Evolutionary conservation across 1,140 invertebrate genomes (phyloP).

Genomic region (Dendroctonus ponderosae): DNA sequence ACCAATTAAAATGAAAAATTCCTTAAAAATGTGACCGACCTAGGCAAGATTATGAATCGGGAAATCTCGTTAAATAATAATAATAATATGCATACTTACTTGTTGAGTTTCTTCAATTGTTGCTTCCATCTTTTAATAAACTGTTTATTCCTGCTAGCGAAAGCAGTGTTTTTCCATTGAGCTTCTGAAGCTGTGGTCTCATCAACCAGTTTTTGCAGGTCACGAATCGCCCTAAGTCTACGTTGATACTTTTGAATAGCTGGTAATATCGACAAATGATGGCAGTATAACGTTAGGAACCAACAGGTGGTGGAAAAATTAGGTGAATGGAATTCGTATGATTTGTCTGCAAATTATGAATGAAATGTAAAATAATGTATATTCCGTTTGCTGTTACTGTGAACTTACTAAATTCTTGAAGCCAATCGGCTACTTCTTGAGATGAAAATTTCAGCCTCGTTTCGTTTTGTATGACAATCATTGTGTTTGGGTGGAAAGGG

Average conservation of each 20-base stretch:
- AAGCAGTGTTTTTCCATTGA: slow-evolving; percentile 78
- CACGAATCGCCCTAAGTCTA: slow-evolving; percentile 76
- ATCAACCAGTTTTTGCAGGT: slow-evolving; percentile 88
- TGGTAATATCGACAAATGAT: slow-evolving; percentile 87
- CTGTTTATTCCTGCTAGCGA: slow-evolving; percentile 78
- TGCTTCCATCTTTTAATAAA: slow-evolving; percentile 84
- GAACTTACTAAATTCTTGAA: slow-evolving; percentile 47
- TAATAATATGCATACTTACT: slow-evolving; percentile 48
- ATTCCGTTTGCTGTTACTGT: neutral
- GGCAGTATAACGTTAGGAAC: slow-evolving; percentile 91
- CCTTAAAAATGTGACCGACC: too few species aligned
- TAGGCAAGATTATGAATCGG: too few species aligned
- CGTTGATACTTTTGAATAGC: slow-evolving; percentile 85
- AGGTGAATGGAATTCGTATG: slow-evolving; percentile 67
- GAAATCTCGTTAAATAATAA: slow-evolving; percentile 1
- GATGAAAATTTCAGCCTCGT: slow-evolving; percentile 80
- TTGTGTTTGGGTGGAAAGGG: slow-evolving; percentile 78
- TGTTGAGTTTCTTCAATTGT: slow-evolving; percentile 68
- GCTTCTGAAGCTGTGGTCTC: slow-evolving; percentile 79
- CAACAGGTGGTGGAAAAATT: slow-evolving; percentile 97
- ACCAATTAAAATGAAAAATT: too few species aligned
- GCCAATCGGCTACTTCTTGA: slow-evolving; percentile 77
- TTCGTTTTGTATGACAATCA: slow-evolving; percentile 78
- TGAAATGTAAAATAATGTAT: neutral
- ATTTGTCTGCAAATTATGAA: slow-evolving; percentile 50